Conservation (phyloP, 2,113 vertebrate genomes). For the Nansenia antarctica region DNA sequence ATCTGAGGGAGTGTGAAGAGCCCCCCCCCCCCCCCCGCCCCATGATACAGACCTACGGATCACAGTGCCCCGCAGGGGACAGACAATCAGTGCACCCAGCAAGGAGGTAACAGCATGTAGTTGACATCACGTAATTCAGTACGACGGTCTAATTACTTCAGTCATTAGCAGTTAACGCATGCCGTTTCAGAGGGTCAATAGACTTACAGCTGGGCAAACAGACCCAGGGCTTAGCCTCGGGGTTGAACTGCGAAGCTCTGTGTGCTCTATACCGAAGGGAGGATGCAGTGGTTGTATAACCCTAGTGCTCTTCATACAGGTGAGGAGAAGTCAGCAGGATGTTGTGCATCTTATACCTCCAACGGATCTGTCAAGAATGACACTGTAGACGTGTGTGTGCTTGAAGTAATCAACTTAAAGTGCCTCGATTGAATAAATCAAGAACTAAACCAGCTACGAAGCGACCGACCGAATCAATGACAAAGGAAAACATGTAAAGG, state of each 20-base stretch:
- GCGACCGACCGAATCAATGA: no score
- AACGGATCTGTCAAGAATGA: no score
- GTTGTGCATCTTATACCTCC: no score
- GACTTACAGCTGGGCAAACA: slow-evolving; percentile 72
- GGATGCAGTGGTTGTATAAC: slow-evolving; percentile 9
- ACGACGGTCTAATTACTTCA: slow-evolving; percentile 66
- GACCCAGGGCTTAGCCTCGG: slow-evolving; percentile 36
- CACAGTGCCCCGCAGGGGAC: slow-evolving; percentile 4
- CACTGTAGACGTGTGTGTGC: no score
- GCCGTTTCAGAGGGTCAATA: slow-evolving; percentile 56
- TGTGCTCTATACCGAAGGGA: slow-evolving; percentile 26
- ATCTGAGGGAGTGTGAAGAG: no score
- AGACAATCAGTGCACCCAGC: slow-evolving; percentile 9
- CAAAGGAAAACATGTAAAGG: no score
- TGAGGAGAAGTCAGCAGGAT: neutral
- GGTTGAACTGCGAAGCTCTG: slow-evolving; percentile 39
- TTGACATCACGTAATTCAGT: slow-evolving; percentile 63
- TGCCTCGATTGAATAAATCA: no score
- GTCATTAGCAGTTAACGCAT: slow-evolving; percentile 69
- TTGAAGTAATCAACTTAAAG: no score
- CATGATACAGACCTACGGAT: slow-evolving; percentile 7
- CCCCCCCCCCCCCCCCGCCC: no score
- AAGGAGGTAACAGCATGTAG: slow-evolving; percentile 43
- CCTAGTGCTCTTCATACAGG: no score
- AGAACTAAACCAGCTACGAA: no score